Base-by-base conservation (phyloP, 2,888 invertebrate species). In the Hofmannophila pseudospretella region DNA sequence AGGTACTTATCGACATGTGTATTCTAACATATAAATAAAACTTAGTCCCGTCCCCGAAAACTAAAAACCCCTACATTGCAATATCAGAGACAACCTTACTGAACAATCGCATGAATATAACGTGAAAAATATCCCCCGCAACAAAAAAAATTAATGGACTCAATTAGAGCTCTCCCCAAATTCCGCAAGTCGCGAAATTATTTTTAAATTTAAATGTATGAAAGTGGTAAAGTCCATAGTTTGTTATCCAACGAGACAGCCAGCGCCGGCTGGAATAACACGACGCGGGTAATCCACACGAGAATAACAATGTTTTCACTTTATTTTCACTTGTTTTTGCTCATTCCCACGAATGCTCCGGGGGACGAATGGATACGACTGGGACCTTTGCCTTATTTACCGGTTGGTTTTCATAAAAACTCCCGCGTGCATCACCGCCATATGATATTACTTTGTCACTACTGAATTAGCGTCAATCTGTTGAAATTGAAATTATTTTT, bases 251-350 rank as follows among this genome's bases (percentile, higher is more conserved):
- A 51, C 39, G 58, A 64, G 65, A 63, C 62, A 58, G 54, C n/a
- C 47, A 49, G 50, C 45, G 48, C 54, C 49, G 58, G 60, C 59
- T 64, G 58, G 51, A 67, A 72, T 65, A 73, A 70, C 64, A 63
- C 61, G 58, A 61, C 60, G 61, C 55, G 60, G 60, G 73, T 76
- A 76, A 80, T 73, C 73, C 77, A 78, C 78, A 69, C 61, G 70
- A 74, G 73, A 75, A 73, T 74, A 78, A 79, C 74, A 75, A 72
- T 72, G 71, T 80, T 80, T 76, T 72, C 77, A 74, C 73, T 80
- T 76, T 76, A 75, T 80, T 79, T 73, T 69, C 71, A 67, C 69
- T 74, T 72, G 67, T 78, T 81, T 78, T 76, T 75, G 67, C 67
- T 70, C 72, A 72, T 76, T 73, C 63, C 65, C 61, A 57, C 67